phyloP scores from a whole-genome alignment of 23 tunicate species.

The Oikopleura dioica region DNA sequence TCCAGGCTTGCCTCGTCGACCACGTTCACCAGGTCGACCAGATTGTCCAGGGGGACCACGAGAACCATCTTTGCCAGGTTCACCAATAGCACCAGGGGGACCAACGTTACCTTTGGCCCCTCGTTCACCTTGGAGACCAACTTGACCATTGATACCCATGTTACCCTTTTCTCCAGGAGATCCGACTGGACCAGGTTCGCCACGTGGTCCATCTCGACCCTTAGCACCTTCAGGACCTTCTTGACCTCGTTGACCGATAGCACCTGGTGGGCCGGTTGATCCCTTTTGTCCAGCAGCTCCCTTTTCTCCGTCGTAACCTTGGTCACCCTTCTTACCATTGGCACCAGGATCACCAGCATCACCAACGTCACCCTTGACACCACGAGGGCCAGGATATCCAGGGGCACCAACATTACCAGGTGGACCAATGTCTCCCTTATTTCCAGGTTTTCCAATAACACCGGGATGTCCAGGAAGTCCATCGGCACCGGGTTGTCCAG shows the following conservation, averaged over 20 bases:
- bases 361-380: constrained; percentile 46
- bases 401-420: constrained; percentile 46
- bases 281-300: neutral
- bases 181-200: constrained; percentile 18
- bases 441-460: constrained; percentile 36
- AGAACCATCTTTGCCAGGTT: neutral
- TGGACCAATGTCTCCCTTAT: constrained; percentile 29
- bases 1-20: neutral
- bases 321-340: neutral
- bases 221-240: constrained; percentile 16
- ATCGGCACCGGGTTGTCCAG: constrained; percentile 18
- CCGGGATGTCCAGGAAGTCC: constrained; percentile 66
- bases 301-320: neutral
- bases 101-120: constrained; percentile 17
- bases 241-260: constrained; percentile 15
- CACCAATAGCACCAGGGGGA: neutral
- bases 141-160: neutral
- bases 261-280: neutral
- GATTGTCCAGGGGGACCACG: neutral
- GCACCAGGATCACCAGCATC: neutral
- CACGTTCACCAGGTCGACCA: constrained; percentile 6
- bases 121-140: neutral
- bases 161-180: constrained; percentile 12
- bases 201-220: constrained; percentile 14
- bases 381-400: constrained; percentile 46